Conservation (phyloP, 2,888 invertebrate species). For the Chrysina gloriosa region DNA sequence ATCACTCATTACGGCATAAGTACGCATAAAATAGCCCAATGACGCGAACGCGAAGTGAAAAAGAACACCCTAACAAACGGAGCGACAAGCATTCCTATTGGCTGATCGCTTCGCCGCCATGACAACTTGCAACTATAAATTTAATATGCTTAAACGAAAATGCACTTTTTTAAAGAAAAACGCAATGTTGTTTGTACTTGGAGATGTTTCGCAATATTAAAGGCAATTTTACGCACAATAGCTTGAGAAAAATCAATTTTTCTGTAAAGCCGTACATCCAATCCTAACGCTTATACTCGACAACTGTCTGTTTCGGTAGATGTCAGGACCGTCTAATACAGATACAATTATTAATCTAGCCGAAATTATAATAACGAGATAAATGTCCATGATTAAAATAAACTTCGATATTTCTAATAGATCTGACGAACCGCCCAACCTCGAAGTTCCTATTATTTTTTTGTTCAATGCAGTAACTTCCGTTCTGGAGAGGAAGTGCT, state of each 20-base stretch:
- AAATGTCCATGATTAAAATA: conserved; percentile 9
- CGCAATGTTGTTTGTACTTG: conserved; percentile 16
- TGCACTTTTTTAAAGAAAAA: conserved; percentile 49
- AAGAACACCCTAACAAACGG: conserved; percentile 74
- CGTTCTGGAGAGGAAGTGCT: conserved; percentile 38
- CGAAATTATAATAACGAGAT: conserved; percentile 1
- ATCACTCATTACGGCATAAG: conserved; percentile 68
- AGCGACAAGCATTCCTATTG: conserved; percentile 78
- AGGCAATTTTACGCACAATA: conserved; percentile 38
- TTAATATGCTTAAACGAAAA: conserved; percentile 61
- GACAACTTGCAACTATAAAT: conserved; percentile 65
- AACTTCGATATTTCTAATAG: conserved; percentile 26
- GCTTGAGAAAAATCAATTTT: conserved; percentile 46
- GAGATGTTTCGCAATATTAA: conserved; percentile 36
- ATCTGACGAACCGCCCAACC: neutral
- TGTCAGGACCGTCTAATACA: conserved; percentile 44
- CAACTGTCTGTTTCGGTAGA: conserved; percentile 44
- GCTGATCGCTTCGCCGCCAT: conserved; percentile 77
- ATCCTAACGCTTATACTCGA: conserved; percentile 49
- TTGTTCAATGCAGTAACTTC: conserved; percentile 39
- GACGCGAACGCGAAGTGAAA: conserved; percentile 78
- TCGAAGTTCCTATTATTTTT: conserved; percentile 26
- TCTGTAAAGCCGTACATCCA: conserved; percentile 47
- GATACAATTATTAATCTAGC: conserved; percentile 9
- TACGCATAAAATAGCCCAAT: conserved; percentile 74